These are phyloP conservation scores for Crossaster papposus DNA, from an alignment of 53 echinoderm and acorn worm species.

Conservation along the genomic window DNA sequence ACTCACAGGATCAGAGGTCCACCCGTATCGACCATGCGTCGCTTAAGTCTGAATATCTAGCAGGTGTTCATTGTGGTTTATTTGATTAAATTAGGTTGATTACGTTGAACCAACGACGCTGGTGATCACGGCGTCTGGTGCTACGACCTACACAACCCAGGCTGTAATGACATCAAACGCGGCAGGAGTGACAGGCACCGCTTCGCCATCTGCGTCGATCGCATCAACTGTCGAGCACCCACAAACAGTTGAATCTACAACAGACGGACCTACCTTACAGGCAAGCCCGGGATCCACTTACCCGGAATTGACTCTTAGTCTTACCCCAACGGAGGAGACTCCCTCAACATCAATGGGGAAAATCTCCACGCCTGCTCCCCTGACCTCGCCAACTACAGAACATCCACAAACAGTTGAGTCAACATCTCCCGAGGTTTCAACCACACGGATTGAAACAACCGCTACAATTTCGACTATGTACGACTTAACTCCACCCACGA, in stretches of 20 bases:
- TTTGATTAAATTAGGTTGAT: background rate
- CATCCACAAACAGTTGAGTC: background rate
- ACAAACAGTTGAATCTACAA: background rate
- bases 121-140: background rate
- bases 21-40: too few species aligned
- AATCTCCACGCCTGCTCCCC: too few species aligned
- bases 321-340: too few species aligned
- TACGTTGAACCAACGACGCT: background rate
- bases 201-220: background rate
- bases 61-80: background rate
- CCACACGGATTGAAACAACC: background rate
- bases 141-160: background rate
- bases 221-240: too few species aligned
- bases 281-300: too few species aligned
- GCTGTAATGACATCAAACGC: background rate
- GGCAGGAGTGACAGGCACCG: too few species aligned
- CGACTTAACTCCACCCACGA: background rate
- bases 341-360: too few species aligned
- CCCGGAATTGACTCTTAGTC: too few species aligned
- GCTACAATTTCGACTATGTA: background rate
- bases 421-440: background rate
- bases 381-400: background rate
- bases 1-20: too few species aligned
- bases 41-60: too few species aligned
- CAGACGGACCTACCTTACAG: background rate